Percentiles rank a stretch among this genome's conserved stretches.
Evolutionary conservation across 2,113 vertebrate species (phyloP).

Genomic region (Ondatra zibethicus): DNA sequence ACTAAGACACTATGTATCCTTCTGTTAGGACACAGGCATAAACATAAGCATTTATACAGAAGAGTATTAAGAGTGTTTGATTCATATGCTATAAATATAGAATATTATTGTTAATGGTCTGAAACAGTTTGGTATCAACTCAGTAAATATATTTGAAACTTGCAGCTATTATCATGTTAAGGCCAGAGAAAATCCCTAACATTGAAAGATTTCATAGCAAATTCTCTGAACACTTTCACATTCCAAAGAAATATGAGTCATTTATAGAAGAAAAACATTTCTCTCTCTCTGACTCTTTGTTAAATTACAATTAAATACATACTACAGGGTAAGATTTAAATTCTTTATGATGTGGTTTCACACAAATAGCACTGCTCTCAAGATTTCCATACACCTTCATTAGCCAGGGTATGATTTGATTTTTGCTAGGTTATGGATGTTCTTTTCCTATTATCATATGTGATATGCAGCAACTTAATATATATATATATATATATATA

Average conservation of each 20-base stretch:
- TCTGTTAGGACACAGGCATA: neutral
- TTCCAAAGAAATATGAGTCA: neutral
- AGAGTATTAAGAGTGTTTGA: neutral
- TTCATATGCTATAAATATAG: neutral
- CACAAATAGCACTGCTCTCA: neutral
- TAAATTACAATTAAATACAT: neutral
- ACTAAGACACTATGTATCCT: neutral
- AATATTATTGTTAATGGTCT: neutral
- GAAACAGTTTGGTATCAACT: neutral
- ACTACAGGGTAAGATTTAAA: constrained; percentile 5
- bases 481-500: neutral
- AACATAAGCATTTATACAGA: neutral
- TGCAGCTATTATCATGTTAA: neutral
- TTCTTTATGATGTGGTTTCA: neutral
- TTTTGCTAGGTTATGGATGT: constrained; percentile 44
- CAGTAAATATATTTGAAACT: neutral
- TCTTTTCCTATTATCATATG: constrained; percentile 57
- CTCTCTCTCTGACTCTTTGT: neutral
- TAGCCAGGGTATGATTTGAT: constrained; percentile 18
- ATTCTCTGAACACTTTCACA: neutral
- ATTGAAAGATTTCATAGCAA: neutral
- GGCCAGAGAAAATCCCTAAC: neutral
- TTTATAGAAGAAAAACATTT: constrained; percentile 1
- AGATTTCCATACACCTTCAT: neutral
- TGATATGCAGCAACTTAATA: constrained; percentile 25